Percentiles rank a stretch among this genome's conserved stretches.
Conservation (phyloP, 2,113 vertebrate genomes). For the Pygathrix nemaeus region DNA sequence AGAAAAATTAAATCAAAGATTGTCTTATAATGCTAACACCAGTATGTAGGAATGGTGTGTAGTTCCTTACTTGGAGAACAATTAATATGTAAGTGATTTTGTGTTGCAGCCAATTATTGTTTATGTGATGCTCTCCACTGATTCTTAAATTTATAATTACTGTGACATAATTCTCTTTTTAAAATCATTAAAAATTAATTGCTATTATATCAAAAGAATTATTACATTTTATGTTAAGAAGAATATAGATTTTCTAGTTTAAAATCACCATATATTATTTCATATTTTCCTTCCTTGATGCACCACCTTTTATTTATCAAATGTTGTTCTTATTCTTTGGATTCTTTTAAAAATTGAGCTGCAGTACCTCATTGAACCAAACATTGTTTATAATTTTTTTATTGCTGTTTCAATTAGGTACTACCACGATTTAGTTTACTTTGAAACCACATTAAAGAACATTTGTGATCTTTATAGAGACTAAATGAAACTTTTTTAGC, state of each 20-base stretch:
- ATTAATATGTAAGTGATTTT: neutral
- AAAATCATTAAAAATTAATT: conserved; percentile 7
- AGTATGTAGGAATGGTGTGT: neutral
- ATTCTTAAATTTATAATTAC: neutral
- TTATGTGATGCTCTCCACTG: neutral
- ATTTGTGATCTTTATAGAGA: conserved; percentile 14
- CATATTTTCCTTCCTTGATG: neutral
- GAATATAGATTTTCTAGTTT: neutral
- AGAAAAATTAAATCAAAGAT: conserved; percentile 43
- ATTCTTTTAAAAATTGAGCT: neutral
- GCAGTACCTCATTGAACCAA: neutral
- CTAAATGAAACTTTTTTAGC: conserved; percentile 10
- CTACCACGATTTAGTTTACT: neutral
- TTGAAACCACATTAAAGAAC: conserved; percentile 10
- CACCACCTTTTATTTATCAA: conserved; percentile 9
- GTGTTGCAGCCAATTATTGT: neutral
- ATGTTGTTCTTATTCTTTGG: neutral
- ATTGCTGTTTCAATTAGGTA: conserved; percentile 8
- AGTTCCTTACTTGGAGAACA: conserved; percentile 6
- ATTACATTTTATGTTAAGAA: conserved; percentile 5
- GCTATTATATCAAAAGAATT: neutral
- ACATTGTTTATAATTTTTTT: neutral
- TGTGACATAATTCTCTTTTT: conserved; percentile 19
- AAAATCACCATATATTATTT: neutral
- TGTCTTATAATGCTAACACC: neutral